These are phyloP conservation scores for Catostomus latipinnis DNA, from an alignment of 2,797 vertebrate genomes.

Conservation along the genomic window DNA sequence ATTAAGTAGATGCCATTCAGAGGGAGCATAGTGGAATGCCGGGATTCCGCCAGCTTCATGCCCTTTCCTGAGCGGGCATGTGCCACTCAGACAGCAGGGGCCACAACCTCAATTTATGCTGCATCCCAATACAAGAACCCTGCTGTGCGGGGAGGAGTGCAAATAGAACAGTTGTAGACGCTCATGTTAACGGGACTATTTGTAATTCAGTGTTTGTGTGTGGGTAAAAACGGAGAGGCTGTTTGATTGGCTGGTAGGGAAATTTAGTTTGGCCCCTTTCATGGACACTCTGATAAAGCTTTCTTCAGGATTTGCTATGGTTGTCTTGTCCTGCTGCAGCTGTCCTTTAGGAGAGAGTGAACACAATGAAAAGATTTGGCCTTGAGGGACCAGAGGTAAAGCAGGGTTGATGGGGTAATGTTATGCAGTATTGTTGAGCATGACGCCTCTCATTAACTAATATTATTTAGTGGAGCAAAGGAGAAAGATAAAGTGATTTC, in stretches of 20 bases:
- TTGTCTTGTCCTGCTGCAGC: constrained; percentile 69
- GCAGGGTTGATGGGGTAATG: constrained; percentile 58
- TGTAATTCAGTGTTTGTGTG: constrained; percentile 58
- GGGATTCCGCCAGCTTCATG: constrained; percentile 54
- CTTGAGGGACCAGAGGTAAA: constrained; percentile 61
- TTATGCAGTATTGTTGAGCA: constrained; percentile 64
- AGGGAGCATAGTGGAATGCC: constrained; percentile 46
- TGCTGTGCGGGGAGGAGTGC: constrained; percentile 47
- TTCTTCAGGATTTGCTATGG: constrained; percentile 68
- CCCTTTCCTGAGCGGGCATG: constrained; percentile 62
- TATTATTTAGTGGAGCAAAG: constrained; percentile 61
- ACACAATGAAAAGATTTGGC: constrained; percentile 57
- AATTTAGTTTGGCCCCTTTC: constrained; percentile 67
- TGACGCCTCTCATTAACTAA: constrained; percentile 69
- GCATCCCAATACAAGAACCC: constrained; percentile 63
- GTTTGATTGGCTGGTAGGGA: constrained; percentile 67
- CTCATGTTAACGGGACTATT: constrained; percentile 59
- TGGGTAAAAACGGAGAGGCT: constrained; percentile 50
- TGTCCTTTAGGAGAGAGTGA: constrained; percentile 61
- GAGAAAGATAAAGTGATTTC: constrained; percentile 57
- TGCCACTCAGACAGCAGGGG: constrained; percentile 60
- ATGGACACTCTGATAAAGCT: constrained; percentile 65
- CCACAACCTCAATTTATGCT: constrained; percentile 64
- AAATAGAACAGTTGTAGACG: constrained; percentile 60
- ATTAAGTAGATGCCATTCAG: constrained; percentile 42